Conservation (phyloP, 1,140 invertebrate species). For the Lasioglossum albipes region DNA sequence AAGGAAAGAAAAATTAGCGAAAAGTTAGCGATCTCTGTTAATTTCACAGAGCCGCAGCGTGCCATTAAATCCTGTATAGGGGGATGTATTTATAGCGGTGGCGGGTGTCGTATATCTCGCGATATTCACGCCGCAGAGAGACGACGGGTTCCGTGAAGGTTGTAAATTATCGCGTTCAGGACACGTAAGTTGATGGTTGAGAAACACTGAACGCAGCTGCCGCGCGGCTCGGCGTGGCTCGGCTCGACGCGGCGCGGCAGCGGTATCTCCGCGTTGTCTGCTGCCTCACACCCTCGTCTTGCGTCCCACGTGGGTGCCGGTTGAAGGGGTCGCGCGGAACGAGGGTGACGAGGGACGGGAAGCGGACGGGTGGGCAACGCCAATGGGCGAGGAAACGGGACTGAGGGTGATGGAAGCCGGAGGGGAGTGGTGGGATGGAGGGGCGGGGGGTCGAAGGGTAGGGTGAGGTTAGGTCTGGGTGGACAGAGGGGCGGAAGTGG, state of each 20-base stretch:
- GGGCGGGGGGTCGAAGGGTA: conserved; percentile 13
- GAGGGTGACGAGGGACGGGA: conserved; percentile 67
- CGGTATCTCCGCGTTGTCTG: conserved; percentile 75
- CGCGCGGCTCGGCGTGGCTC: conserved; percentile 21
- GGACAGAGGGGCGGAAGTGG: conserved; percentile 61
- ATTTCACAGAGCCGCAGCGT: background rate
- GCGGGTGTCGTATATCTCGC: conserved; percentile 19
- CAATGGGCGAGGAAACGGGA: conserved; percentile 49
- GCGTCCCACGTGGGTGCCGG: conserved; percentile 73
- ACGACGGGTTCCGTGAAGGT: conserved; percentile 10
- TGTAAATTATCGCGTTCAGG: conserved; percentile 49
- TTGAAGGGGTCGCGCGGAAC: conserved; percentile 77
- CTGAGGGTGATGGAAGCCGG: conserved; percentile 28
- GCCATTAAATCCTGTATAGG: conserved; percentile 10
- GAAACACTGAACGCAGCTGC: conserved; percentile 74
- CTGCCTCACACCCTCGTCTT: conserved; percentile 74
- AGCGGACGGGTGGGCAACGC: conserved; percentile 27
- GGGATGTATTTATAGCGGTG: conserved; percentile 28
- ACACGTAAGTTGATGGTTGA: conserved; percentile 63
- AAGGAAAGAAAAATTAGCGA: background rate
- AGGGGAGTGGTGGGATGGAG: background rate
- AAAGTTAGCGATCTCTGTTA: conserved; percentile 17
- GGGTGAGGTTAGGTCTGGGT: conserved; percentile 53
- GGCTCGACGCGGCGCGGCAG: conserved; percentile 44
- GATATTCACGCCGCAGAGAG: conserved; percentile 17